phyloP scores from a whole-genome alignment of 2,888 invertebrate species.

The Acheta domesticus region DNA sequence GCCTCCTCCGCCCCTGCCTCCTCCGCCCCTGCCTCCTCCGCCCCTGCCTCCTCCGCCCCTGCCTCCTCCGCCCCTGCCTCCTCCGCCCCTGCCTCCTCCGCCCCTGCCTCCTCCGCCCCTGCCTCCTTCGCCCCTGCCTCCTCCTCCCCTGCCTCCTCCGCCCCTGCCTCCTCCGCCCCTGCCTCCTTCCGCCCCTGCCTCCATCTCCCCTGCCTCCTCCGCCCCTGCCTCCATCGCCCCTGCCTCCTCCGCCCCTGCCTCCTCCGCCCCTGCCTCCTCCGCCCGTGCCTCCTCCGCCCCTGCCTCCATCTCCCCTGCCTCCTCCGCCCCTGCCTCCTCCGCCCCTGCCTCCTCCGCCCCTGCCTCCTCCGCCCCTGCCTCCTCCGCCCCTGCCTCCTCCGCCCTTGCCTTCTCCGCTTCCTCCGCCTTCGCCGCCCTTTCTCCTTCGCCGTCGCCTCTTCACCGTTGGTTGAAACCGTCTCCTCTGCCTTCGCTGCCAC shows the following conservation, averaged over 20 bases:
- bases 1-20: too few relatives aligned
- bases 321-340: neutral
- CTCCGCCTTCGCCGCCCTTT: too few relatives aligned
- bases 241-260: neutral
- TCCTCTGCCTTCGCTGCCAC: too few relatives aligned
- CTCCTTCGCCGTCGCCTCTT: too few relatives aligned
- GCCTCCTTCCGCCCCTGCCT: too few relatives aligned
- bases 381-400: too few relatives aligned
- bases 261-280: neutral
- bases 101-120: neutral
- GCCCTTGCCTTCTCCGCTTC: too few relatives aligned
- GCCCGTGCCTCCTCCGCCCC: neutral
- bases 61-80: neutral
- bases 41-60: too few relatives aligned
- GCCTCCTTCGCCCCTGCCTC: neutral
- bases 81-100: neutral
- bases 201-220: neutral
- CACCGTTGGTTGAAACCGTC: too few relatives aligned
- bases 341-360: neutral
- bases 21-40: too few relatives aligned
- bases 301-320: neutral
- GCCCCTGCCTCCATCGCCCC: neutral
- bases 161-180: neutral
- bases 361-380: too few relatives aligned
- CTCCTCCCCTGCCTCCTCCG: neutral